These are phyloP conservation scores for Bos taurus DNA, from an alignment of 2,113 vertebrate species.

Conservation along the genomic window ARS-UCD2.0 NC_037347.1:1999501-2000000, in stretches of 20 bases:
- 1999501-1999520: accelerated
- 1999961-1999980: accelerated
- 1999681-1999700: accelerated
- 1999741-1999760: not conserved
- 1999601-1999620: not conserved
- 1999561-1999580: not conserved
- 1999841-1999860: not conserved
- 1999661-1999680: not conserved
- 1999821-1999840: accelerated
- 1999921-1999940: accelerated
- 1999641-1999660: not conserved
- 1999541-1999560: not conserved
- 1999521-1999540: not conserved
- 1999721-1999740: not conserved
- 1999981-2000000: not conserved
- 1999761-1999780: not conserved
- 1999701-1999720: not conserved
- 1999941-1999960: accelerated
- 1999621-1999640: not conserved
- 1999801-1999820: accelerated
- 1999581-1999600: not conserved
- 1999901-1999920: accelerated
- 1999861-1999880: not conserved
- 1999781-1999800: not conserved
- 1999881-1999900: not conserved